Evolutionary conservation across 2,797 vertebrate genomes (phyloP), one percentile per base, ranked within the genome.

Genomic region (Notoglanidium macrostoma): DNA sequence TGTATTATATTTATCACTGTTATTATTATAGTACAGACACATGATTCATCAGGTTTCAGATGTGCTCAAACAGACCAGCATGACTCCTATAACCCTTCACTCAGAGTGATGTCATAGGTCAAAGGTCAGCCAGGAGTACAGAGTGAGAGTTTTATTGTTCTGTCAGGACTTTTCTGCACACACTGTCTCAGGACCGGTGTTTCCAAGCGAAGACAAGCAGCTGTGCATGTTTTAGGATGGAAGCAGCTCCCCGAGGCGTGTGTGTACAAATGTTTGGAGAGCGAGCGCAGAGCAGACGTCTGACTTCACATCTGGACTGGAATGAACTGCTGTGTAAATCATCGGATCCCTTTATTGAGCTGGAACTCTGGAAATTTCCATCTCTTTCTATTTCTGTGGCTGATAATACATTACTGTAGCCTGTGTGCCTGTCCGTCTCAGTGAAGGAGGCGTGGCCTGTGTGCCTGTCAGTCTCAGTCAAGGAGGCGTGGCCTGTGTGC

Each of bases 281-380:
- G 54, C 0, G 19, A 44, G 32, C 1, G 23, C 15, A 1, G n/a
- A 54, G 9, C 1, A 70, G 65, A 54, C 23, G 19, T 54, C 44
- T 83, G 46, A 83, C n/a, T 82, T 67, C 81, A 72, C 82, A 70
- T 84, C 65, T 84, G 82, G 82, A 84, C 49, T 26, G 5, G 21
- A 83, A 23, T 68, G 26, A 44, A 32, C 17, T 68, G 44, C 44
- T 49, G 46, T 51, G 59, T 67, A 51, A 83, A 67, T 51, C 44
- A 67, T 57, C 8, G 32, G 29, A 57, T 76, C 70, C 7, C 17
- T 46, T 44, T 73, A 73, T 44, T 73, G 19, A 23, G 21, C 35
- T 73, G 70, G 40, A 44, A 73, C 17, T 51, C 74, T 54, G 74
- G 46, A 55, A 35, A 57, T 35, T 35, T 78, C 51, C n/a, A 51